phyloP scores from a whole-genome alignment of 1,140 invertebrate genomes.

The Arctopsyche grandis region DNA sequence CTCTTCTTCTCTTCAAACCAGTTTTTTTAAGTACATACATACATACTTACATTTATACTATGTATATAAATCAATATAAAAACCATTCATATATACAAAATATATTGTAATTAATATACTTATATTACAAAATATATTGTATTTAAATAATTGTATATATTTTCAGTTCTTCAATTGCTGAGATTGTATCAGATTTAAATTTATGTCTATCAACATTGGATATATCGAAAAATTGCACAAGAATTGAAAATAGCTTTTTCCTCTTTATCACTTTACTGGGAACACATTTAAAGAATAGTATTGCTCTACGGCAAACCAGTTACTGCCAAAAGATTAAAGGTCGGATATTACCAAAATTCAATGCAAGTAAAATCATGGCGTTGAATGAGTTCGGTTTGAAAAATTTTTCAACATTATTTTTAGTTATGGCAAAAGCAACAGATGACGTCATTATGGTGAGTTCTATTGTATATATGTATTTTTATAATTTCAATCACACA shows the following conservation, averaged over 20 bases:
- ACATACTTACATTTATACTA: neutral
- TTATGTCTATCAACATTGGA: conserved; percentile 31
- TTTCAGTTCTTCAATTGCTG: conserved; percentile 46
- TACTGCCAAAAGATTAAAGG: conserved; percentile 53
- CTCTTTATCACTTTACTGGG: conserved; percentile 47
- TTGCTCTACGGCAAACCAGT: conserved; percentile 35
- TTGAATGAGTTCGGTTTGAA: conserved; percentile 51
- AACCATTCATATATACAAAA: no score
- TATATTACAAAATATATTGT: conserved; percentile 14
- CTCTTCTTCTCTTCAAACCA: conserved; percentile 37
- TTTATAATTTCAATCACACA: neutral
- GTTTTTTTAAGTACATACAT: conserved; percentile 3
- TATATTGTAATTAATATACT: no score
- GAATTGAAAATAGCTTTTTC: conserved; percentile 49
- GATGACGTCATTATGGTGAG: conserved; percentile 48
- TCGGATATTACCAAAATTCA: conserved; percentile 52
- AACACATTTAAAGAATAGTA: conserved; percentile 45
- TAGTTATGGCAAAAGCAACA: conserved; percentile 49
- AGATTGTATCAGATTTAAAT: conserved; percentile 46
- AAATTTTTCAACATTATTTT: conserved; percentile 48
- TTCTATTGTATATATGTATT: conserved; percentile 5
- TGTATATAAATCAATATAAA: no score
- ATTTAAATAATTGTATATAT: conserved; percentile 16
- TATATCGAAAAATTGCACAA: conserved; percentile 37
- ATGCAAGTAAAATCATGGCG: conserved; percentile 48